These are phyloP conservation scores for Leucozona laternaria DNA, from an alignment of 2,888 invertebrate genomes.

Conservation along the genomic window DNA sequence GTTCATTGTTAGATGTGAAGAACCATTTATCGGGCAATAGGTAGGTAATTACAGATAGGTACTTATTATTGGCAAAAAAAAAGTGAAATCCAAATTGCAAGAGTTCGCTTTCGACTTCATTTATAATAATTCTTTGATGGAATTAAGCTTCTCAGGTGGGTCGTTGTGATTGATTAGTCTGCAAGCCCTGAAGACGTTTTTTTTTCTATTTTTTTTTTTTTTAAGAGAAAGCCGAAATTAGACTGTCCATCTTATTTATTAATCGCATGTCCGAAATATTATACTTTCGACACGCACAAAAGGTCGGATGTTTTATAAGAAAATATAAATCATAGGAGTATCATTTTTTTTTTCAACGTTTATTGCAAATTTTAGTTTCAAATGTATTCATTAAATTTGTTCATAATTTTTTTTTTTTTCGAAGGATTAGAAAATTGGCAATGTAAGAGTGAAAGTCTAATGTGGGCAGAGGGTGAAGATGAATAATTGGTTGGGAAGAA, in stretches of 20 bases:
- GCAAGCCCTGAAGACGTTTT: constrained; percentile 28
- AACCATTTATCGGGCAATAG: constrained; percentile 29
- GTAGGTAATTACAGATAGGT: constrained; percentile 21
- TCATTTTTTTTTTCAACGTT: constrained; percentile 31
- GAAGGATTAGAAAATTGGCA: constrained; percentile 38
- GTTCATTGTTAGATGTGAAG: not conserved
- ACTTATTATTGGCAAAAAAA: constrained; percentile 45
- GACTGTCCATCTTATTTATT: constrained; percentile 43
- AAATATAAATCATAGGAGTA: constrained; percentile 48
- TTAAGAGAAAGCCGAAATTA: constrained; percentile 62
- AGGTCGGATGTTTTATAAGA: constrained; percentile 51
- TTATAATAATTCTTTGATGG: not conserved
- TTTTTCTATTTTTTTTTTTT: not conserved
- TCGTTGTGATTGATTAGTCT: constrained; percentile 43
- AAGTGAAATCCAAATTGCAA: constrained; percentile 32
- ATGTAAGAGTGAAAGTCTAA: constrained; percentile 38
- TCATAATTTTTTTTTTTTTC: constrained; percentile 10
- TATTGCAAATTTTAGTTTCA: constrained; percentile 44
- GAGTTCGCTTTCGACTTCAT: not conserved
- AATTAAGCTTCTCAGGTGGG: constrained; percentile 2
- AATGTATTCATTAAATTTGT: constrained; percentile 48
- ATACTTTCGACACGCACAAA: constrained; percentile 51
- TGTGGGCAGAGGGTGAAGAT: constrained; percentile 31
- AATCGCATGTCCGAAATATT: constrained; percentile 59
- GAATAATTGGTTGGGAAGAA: constrained; percentile 22